phyloP scores from a whole-genome alignment of 2,113 vertebrate species.

The Pituophis catenifer region DNA sequence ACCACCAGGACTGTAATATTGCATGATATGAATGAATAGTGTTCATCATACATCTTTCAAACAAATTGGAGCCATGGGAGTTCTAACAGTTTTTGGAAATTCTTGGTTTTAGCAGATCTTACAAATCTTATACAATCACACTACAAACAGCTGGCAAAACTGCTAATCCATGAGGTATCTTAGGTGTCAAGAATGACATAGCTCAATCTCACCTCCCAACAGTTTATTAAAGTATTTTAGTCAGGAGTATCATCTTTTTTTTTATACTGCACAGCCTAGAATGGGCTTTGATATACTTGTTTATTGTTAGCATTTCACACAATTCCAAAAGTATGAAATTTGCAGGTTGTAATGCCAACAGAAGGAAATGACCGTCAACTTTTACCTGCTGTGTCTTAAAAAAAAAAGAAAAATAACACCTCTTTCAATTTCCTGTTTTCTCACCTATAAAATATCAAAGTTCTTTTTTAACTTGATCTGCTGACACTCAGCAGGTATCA shows the following conservation, averaged over 20 bases:
- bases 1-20: background rate
- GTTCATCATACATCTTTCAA: slow-evolving; percentile 10
- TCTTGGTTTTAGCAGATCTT: slow-evolving; percentile 30
- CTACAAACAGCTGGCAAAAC: background rate
- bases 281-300: background rate
- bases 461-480: slow-evolving; percentile 19
- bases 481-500: background rate
- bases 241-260: slow-evolving; percentile 7
- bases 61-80: background rate
- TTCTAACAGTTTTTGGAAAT: background rate
- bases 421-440: slow-evolving; percentile 8
- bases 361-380: background rate
- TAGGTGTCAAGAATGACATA: slow-evolving; percentile 35
- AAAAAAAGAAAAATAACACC: slow-evolving; percentile 8
- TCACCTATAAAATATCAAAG: slow-evolving; percentile 16
- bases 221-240: slow-evolving; percentile 36
- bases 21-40: background rate
- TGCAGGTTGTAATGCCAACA: background rate
- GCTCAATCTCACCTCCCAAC: slow-evolving; percentile 46
- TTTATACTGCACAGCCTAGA: slow-evolving; percentile 26
- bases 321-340: slow-evolving; percentile 8
- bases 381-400: slow-evolving; percentile 17
- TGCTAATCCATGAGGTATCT: slow-evolving; percentile 39
- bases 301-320: background rate
- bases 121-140: slow-evolving; percentile 21